phyloP scores from a whole-genome alignment of 2,888 invertebrate species.

The Drosophila histrio region DNA sequence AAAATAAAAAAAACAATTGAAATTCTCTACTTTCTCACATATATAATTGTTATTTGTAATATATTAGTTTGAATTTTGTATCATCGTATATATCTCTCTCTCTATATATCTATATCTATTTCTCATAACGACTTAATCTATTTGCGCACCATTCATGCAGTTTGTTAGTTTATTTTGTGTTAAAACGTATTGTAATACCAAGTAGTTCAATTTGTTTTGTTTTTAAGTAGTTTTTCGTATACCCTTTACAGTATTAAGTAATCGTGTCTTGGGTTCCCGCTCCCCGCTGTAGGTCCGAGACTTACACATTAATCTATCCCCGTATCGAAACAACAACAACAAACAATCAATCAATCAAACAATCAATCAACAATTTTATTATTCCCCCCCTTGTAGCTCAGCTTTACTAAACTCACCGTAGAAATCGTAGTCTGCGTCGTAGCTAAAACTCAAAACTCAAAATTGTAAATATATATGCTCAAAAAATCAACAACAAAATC shows the following conservation, averaged over 20 bases:
- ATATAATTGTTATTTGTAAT: slow-evolving; percentile 56
- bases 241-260: slow-evolving; percentile 29
- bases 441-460: slow-evolving; percentile 53
- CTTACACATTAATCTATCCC: slow-evolving; percentile 61
- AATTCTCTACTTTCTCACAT: slow-evolving; percentile 27
- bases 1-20: slow-evolving; percentile 16
- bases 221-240: slow-evolving; percentile 47
- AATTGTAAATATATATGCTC: slow-evolving; percentile 26
- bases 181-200: slow-evolving; percentile 43
- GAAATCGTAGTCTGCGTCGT: slow-evolving; percentile 70
- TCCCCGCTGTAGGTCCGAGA: slow-evolving; percentile 39
- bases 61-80: slow-evolving; percentile 55
- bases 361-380: slow-evolving; percentile 36
- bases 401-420: slow-evolving; percentile 80
- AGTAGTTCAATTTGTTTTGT: slow-evolving; percentile 52
- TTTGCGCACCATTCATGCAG: slow-evolving; percentile 53
- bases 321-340: slow-evolving; percentile 46
- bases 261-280: slow-evolving; percentile 44
- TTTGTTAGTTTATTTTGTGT: slow-evolving; percentile 37
- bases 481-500: slow-evolving; percentile 46
- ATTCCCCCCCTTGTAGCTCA: slow-evolving; percentile 59
- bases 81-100: slow-evolving; percentile 34
- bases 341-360: slow-evolving; percentile 26
- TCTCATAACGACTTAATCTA: slow-evolving; percentile 41
- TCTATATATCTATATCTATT: slow-evolving; percentile 32